phyloP scores from a whole-genome alignment of 2,797 vertebrate species.

The Hemitrygon akajei region DNA sequence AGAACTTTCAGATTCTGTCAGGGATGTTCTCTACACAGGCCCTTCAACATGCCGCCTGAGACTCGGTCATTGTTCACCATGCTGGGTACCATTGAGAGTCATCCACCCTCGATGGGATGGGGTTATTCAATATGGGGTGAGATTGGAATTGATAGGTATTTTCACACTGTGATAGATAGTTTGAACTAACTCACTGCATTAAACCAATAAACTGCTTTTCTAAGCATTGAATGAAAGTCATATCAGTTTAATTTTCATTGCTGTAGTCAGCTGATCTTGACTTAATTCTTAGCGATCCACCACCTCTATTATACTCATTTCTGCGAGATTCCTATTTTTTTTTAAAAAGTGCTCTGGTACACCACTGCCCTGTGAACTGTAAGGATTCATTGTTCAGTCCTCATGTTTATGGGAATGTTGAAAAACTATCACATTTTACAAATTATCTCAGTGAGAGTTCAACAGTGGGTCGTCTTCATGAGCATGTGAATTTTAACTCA shows the following conservation, averaged over 20 bases:
- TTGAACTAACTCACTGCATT: neutral
- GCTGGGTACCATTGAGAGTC: no score
- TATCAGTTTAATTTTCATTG: neutral
- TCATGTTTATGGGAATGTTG: neutral
- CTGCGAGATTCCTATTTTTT: neutral
- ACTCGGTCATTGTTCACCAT: no score
- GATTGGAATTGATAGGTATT: neutral
- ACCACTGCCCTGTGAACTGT: neutral
- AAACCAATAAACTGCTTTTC: no score
- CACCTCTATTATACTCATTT: neutral
- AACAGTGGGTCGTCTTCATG: neutral
- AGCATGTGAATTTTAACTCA: neutral
- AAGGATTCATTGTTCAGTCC: neutral
- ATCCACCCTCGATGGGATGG: no score
- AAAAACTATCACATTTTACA: neutral
- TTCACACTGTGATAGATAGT: neutral
- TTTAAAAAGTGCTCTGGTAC: neutral
- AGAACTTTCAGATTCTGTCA: no score
- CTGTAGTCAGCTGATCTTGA: slow-evolving; percentile 9
- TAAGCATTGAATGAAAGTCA: neutral
- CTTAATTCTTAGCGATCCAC: neutral
- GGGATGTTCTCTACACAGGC: no score
- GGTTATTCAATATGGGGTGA: neutral
- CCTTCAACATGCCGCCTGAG: no score
- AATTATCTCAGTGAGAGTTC: neutral